Evolutionary conservation across 1,140 invertebrate species (phyloP), one percentile per base, ranked within the genome.

Genomic region (Ectropis grisescens): DNA sequence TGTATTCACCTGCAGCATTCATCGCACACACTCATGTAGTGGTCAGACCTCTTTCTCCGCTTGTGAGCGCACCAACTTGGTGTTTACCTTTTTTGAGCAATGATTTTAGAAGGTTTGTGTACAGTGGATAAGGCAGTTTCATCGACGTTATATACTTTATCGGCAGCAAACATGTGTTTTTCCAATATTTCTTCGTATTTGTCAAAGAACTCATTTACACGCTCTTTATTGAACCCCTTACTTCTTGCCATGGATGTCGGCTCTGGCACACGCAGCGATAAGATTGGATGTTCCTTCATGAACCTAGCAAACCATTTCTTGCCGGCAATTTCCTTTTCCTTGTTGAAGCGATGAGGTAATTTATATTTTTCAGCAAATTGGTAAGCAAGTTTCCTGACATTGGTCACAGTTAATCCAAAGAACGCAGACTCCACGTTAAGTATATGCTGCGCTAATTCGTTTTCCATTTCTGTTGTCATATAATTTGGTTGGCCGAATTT

Each of bases 251-350:
- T 25, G 24, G 58, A 75, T 10, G 78, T 83, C 13, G 58, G 42
- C 47, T 85, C 65, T 16, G 81, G 62, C 34, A 37, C 47, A 36
- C 81, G 41, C 24, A 83, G 28, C 7, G 54, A 55, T 27, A 82
- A 22, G 14, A 70, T 41, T 15, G 68, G 65, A 58, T 82, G 58
- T 11, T 59, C 31, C 41, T 55, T 58, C 42, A 76, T 61, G 49
- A 83, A 84, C n/a, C 42, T 30, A 24, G 59, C 48, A 29, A 62
- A 74, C 65, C 69, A 82, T 37, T 76, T 54, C 37, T 71, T 60
- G 2, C 70, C 67, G 36, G 81, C 78, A 33, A 13, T 37, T n/a
- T 22, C 26, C 35, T 43, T 37, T 3, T 37, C 35, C 25, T 38
- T 38, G 22, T 38, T 44, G 26, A 37, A 47, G 26, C 37, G 43